Conservation (phyloP, 2,113 vertebrate genomes). For the Nyctibius bracteatus region DNA sequence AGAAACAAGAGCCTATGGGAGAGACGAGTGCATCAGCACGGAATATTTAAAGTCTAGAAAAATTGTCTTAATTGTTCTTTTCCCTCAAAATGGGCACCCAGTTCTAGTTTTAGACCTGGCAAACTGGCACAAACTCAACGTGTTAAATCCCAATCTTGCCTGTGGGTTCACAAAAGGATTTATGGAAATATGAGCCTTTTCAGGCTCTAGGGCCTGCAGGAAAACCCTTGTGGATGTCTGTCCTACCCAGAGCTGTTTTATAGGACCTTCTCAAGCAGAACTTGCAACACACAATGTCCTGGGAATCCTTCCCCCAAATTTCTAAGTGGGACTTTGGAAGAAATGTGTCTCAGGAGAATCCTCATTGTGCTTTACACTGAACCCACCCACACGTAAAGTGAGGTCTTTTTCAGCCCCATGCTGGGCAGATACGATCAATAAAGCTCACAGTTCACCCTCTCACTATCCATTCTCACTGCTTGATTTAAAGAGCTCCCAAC, state of each 20-base stretch:
- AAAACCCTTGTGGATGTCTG: neutral
- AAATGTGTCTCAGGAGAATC: neutral
- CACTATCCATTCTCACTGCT: neutral
- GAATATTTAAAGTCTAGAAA: fast-evolving
- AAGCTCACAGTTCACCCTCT: neutral
- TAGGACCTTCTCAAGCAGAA: neutral
- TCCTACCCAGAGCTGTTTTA: neutral
- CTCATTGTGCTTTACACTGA: neutral
- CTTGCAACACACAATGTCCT: neutral
- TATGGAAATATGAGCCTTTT: neutral
- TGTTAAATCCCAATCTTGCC: neutral
- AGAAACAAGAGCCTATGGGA: neutral
- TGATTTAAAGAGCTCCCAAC: neutral
- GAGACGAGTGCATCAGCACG: neutral
- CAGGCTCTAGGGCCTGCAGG: neutral
- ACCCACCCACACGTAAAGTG: neutral
- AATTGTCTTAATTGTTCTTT: neutral
- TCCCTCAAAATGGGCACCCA: neutral
- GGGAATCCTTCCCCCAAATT: neutral
- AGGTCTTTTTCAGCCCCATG: neutral
- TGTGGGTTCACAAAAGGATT: neutral
- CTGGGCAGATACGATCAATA: neutral
- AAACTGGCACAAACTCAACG: neutral
- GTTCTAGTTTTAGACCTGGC: neutral
- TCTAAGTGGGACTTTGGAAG: neutral